Base-by-base conservation (phyloP, 2,888 invertebrate species). In the Limnephilus lunatus region DNA sequence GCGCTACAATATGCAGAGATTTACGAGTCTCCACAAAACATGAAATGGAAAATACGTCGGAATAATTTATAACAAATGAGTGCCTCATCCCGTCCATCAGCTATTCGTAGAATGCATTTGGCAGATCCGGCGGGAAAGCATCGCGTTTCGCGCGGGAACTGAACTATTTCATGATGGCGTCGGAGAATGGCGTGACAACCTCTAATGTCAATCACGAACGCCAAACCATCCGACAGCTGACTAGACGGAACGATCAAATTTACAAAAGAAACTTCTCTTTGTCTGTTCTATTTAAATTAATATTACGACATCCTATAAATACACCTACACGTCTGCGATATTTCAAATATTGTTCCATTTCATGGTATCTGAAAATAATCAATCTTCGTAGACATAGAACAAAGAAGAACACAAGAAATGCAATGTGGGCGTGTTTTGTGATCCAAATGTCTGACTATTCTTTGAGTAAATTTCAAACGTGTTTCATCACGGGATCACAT, bases 61-160 rank as follows among this genome's bases (percentile, higher is more conserved):
- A 80, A 89, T 80, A 32, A 81, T 68, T 68, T 89, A 89, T 68
- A 15, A 30, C 82, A 90, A 35, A 82, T 82, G 81, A 32, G 81
- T 39, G 90, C 31, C 90, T 81, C 44, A 82, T 89, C 68, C n/a
- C 81, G 89, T 81, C 89, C 48, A 85, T 68, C 90, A 48, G 83
- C 83, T 90, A 83, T 90, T 53, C 83, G 90, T 39, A 53, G 90
- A 90, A 85, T 83, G 90, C 90, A 90, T 90, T 90, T 90, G 90
- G 83, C 90, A 81, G 82, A 48, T 82, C 81, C 32, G 48, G 31
- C 82, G 81, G 89, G 81, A 89, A 81, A 44, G 81, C 81, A 89
- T 89, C 89, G 81, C 89, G 39, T 89, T 89, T 89, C 82, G 89
- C 81, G 81, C 81, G 44, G 81, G 81, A 81, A 68, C 25, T 31